Conservation (phyloP, 2,113 vertebrate genomes). For the Podarcis cretensis region DNA sequence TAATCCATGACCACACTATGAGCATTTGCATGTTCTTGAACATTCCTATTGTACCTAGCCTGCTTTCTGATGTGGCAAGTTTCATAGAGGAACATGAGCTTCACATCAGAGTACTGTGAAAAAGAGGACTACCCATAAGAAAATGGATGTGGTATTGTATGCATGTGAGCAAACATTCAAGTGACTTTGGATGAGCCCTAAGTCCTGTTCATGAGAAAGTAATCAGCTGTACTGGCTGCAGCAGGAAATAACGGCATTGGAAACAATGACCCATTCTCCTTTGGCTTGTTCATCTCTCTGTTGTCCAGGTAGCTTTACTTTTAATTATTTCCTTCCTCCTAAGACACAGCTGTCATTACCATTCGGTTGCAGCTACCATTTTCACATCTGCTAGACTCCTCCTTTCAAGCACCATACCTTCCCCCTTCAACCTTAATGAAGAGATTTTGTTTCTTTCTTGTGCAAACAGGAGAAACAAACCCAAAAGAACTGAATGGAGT, state of each 20-base stretch:
- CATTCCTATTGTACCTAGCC: not conserved
- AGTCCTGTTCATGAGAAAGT: not conserved
- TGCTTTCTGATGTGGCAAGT: not conserved
- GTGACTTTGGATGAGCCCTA: not conserved
- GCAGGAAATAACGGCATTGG: not conserved
- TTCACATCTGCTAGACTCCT: not conserved
- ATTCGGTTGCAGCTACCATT: not conserved
- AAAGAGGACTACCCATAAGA: not conserved
- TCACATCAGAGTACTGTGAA: not conserved
- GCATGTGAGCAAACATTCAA: not conserved
- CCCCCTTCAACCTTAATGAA: not conserved
- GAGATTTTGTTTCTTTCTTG: not conserved
- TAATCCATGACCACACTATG: too few species aligned
- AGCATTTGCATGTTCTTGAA: too few species aligned
- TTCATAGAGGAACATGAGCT: not conserved
- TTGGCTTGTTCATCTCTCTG: not conserved
- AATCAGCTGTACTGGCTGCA: not conserved
- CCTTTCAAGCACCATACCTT: not conserved
- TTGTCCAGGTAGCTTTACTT: not conserved
- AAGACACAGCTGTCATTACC: not conserved
- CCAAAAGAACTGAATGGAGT: too few species aligned
- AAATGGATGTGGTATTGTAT: not conserved
- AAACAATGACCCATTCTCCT: not conserved
- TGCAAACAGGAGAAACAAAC: not conserved
- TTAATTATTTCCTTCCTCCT: not conserved